A percentile compares a stretch with the other conserved stretches of the same genome.
These are phyloP conservation scores for Chondrilla cf. caribensis DNA, from an alignment of 37 sponge, comb jelly and placozoan genomes.

Conservation along the genomic window DNA sequence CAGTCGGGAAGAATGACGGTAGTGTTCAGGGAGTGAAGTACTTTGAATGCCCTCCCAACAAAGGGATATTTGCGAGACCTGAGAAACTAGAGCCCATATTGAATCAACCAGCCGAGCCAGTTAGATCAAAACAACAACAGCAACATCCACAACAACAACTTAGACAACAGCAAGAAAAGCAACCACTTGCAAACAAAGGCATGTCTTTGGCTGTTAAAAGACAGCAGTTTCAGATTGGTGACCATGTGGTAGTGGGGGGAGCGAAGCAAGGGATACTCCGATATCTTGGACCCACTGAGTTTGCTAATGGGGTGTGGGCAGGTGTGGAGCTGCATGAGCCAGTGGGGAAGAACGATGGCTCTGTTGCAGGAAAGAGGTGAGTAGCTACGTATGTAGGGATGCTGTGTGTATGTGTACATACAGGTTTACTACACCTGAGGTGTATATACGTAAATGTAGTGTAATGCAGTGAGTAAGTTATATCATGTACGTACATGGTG, in stretches of 20 bases:
- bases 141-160: too few relatives aligned
- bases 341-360: constrained; percentile 91
- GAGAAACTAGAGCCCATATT: constrained; percentile 51
- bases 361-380: constrained; percentile 79
- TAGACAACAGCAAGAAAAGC: too few relatives aligned
- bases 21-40: constrained; percentile 82
- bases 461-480: too few relatives aligned
- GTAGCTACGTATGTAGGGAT: too few relatives aligned
- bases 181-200: neutral
- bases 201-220: neutral
- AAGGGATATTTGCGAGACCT: constrained; percentile 85
- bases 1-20: constrained; percentile 93
- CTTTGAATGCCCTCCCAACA: constrained; percentile 78
- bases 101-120: constrained; percentile 2
- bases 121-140: neutral
- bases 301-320: constrained; percentile 91
- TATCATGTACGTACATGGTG: neutral
- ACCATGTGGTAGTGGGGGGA: constrained; percentile 65
- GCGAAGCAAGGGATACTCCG: constrained; percentile 74
- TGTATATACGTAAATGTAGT: too few relatives aligned
- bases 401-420: too few relatives aligned
- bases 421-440: neutral
- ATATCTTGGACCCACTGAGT: constrained; percentile 82
- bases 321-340: constrained; percentile 80
- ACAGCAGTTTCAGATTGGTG: constrained; percentile 48